Percentiles rank a stretch among this genome's conserved stretches.
Conservation (phyloP, 2,797 vertebrate genomes). For the Characodon lateralis region DNA sequence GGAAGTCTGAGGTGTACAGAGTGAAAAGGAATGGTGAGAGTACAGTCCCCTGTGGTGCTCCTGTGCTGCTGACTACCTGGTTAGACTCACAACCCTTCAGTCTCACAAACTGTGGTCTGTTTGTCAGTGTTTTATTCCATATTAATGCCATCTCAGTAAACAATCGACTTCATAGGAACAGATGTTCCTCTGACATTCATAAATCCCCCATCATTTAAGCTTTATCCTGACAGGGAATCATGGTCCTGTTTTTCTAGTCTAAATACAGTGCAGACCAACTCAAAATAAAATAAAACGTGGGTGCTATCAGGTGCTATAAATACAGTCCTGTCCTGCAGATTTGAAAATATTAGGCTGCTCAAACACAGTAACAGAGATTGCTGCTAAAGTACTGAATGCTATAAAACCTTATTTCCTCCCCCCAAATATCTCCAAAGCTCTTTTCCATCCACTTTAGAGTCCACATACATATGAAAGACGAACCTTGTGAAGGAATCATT, state of each 20-base stretch:
- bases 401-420: background rate
- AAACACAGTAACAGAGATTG: background rate
- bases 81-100: too few relatives aligned
- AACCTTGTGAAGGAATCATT: background rate
- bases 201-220: background rate
- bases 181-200: background rate
- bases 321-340: background rate
- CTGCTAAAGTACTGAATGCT: constrained; percentile 1
- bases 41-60: too few relatives aligned
- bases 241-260: background rate
- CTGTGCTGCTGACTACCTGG: too few relatives aligned
- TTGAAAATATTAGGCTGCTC: background rate
- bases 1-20: too few relatives aligned
- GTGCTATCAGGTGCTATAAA: background rate
- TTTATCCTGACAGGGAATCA: background rate
- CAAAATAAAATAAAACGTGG: background rate
- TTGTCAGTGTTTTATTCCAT: too few relatives aligned
- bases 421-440: background rate
- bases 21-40: too few relatives aligned
- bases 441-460: constrained; percentile 3
- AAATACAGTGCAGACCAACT: background rate
- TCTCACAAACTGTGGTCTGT: too few relatives aligned
- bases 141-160: too few relatives aligned
- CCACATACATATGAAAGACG: background rate
- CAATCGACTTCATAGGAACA: background rate